Base-by-base conservation (phyloP, 2,113 vertebrate species). In the Rhinopomastus cyanomelas region DNA sequence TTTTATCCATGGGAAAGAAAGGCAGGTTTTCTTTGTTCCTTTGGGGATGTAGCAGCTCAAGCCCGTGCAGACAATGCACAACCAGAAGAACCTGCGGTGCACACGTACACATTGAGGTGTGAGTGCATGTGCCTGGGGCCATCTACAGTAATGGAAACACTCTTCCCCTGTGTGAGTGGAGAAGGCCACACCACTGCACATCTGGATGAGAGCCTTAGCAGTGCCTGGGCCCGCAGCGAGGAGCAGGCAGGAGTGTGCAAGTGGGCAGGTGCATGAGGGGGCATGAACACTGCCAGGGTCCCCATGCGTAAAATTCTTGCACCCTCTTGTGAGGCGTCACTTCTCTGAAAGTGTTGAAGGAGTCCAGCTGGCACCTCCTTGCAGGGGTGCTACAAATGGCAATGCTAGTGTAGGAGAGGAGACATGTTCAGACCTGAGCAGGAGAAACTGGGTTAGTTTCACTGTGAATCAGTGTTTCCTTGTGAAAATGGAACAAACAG, bases 81-180 rank as follows among this genome's bases (percentile, higher is more conserved):
- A 17, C 27, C 52, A 64, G 49, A 27, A 73, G 52, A 57, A 25
- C 37, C 32, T 30, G 4, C 30, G 36, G 56, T 8, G 27, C 39
- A 37, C 6, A 3, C 4, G 1, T 37, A 46, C 62, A 21, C 6
- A 0, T 3, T n/a, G 19, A 6, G 3, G 4, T 4, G 1, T 12
- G 34, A 42, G 14, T 2, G 0, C 11, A 5, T 23, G 25, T 56
- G 48, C 37, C 59, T n/a, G 16, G 17, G 8, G 39, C 56, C 3
- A 0, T 8, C 48, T 73, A 6, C 52, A 56, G 22, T 12, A 16
- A 19, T 4, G 56, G 46, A 25, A 3, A 0, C 46, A 16, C 29
- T 48, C 46, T 42, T 66, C 42, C 32, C n/a, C 26, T 48, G 4
- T 0, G 0, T 36, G 8, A 0, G 0, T n/a, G 49, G 44, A 42